phyloP scores from a whole-genome alignment of 2,797 vertebrate species.

The Poliocrania exsul region DNA sequence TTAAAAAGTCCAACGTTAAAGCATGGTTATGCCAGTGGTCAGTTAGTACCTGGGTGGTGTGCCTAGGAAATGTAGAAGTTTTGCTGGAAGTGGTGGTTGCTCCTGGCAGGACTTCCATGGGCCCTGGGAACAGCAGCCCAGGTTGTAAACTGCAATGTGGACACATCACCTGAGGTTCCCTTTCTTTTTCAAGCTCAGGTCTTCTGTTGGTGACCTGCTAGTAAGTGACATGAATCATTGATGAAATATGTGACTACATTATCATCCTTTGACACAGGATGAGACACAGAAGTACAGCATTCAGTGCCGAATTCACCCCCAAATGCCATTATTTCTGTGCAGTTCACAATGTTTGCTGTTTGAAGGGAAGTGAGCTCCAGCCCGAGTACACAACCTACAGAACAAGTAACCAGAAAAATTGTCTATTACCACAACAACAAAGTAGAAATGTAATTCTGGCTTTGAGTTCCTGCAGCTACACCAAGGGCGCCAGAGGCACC shows the following conservation, averaged over 20 bases:
- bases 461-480: not conserved
- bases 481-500: not conserved
- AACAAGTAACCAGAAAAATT: not conserved
- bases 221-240: not conserved
- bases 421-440: not conserved
- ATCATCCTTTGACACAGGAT: not conserved
- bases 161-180: not conserved
- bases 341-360: not conserved
- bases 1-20: not conserved
- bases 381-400: not conserved
- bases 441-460: not conserved
- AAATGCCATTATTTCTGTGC: not conserved
- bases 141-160: not conserved
- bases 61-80: not conserved
- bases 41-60: not conserved
- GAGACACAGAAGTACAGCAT: not conserved
- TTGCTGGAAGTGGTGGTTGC: not conserved
- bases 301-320: not conserved
- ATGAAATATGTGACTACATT: not conserved
- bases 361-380: not conserved
- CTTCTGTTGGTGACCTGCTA: not conserved
- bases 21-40: not conserved
- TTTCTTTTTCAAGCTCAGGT: not conserved
- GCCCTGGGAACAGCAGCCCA: not conserved
- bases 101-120: not conserved